Evolutionary conservation across 2,797 vertebrate genomes (phyloP).

Genomic region (Neoniphon sammara): DNA sequence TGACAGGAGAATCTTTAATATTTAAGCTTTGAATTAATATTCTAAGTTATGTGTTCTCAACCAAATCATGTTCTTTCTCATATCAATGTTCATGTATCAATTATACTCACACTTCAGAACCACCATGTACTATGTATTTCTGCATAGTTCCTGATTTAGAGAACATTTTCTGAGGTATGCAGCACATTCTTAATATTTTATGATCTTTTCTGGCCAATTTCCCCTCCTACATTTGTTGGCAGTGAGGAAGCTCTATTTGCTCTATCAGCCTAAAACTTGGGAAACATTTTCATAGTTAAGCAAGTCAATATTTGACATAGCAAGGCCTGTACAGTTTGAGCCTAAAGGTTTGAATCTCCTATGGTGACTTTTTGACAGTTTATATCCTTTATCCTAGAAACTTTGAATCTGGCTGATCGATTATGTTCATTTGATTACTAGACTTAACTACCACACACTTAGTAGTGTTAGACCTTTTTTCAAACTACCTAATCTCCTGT

Average conservation of each 20-base stretch:
- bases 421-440: too few relatives aligned
- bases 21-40: too few relatives aligned
- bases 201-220: slow-evolving; percentile 2
- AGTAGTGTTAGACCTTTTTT: too few relatives aligned
- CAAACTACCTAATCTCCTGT: not conserved
- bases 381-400: slow-evolving; percentile 3
- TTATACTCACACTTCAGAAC: too few relatives aligned
- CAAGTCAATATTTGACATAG: slow-evolving; percentile 64
- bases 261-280: slow-evolving; percentile 31
- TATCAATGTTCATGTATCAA: too few relatives aligned
- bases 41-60: too few relatives aligned
- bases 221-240: not conserved
- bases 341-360: slow-evolving; percentile 17
- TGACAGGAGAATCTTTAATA: too few relatives aligned
- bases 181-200: slow-evolving; percentile 12
- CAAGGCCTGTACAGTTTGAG: slow-evolving; percentile 20
- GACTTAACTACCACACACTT: too few relatives aligned
- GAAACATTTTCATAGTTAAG: slow-evolving; percentile 44
- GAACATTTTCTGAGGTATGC: not conserved
- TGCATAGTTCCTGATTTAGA: too few relatives aligned
- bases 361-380: not conserved
- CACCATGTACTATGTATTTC: too few relatives aligned
- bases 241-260: slow-evolving; percentile 25
- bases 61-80: too few relatives aligned
- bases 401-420: not conserved